Conservation (phyloP, 2,797 vertebrate genomes). For the Steatocranus sp. region DNA sequence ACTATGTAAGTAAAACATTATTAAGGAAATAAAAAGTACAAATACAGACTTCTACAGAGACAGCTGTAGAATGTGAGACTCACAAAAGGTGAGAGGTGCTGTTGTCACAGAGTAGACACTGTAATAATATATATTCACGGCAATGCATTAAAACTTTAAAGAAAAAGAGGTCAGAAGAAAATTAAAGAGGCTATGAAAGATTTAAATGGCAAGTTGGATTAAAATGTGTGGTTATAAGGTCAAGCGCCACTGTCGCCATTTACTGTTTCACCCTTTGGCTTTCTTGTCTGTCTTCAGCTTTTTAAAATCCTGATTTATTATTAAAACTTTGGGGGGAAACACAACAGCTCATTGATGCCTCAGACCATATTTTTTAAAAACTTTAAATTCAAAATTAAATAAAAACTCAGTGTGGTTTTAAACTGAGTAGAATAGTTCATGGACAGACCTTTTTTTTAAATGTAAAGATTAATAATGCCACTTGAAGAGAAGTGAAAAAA, state of each 20-base stretch:
- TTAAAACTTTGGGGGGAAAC: background rate
- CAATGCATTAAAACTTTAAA: background rate
- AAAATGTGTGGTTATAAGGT: background rate
- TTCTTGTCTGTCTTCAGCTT: background rate
- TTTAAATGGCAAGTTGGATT: background rate
- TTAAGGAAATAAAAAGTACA: background rate
- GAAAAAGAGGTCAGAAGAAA: background rate
- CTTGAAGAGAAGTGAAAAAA: background rate
- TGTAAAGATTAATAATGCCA: conserved; percentile 1
- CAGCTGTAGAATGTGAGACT: background rate
- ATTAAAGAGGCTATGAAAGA: background rate
- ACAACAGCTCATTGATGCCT: background rate
- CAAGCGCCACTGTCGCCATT: background rate
- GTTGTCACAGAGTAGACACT: background rate
- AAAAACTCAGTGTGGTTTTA: background rate
- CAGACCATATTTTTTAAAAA: background rate
- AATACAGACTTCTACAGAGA: background rate
- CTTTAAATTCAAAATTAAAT: background rate
- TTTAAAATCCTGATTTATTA: background rate
- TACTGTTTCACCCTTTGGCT: background rate
- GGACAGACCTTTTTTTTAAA: background rate
- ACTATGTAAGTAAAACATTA: background rate
- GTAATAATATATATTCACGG: background rate
- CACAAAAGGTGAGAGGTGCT: background rate
- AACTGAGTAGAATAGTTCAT: background rate